phyloP scores from a whole-genome alignment of 2,113 vertebrate genomes.

The Psettodes erumei region DNA sequence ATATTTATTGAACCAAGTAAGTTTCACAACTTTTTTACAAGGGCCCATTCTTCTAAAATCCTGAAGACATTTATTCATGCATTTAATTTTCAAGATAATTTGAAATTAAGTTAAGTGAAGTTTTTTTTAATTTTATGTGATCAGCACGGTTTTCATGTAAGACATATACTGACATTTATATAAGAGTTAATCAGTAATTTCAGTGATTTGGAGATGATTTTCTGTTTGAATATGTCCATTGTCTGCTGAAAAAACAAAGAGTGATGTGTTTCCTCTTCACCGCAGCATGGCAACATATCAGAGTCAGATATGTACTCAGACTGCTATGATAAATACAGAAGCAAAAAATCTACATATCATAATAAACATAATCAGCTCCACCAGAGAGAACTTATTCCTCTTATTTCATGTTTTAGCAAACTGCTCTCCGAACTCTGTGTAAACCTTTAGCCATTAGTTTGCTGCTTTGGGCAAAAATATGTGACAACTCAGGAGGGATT shows the following conservation, averaged over 20 bases:
- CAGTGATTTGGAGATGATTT: background rate
- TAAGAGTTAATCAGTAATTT: too few species aligned
- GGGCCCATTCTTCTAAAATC: too few species aligned
- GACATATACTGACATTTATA: too few species aligned
- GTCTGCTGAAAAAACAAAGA: background rate
- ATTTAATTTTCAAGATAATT: too few species aligned
- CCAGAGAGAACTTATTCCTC: too few species aligned
- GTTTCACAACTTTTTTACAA: too few species aligned
- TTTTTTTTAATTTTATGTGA: too few species aligned
- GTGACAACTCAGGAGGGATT: background rate
- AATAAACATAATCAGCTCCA: background rate
- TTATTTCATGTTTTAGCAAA: background rate
- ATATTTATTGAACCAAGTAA: too few species aligned
- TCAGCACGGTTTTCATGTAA: background rate
- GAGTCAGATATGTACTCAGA: background rate
- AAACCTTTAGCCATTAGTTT: background rate
- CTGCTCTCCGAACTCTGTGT: background rate
- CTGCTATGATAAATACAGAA: background rate
- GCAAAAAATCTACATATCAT: too few species aligned
- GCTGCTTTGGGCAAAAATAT: background rate
- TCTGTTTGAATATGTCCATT: background rate
- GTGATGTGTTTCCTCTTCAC: background rate
- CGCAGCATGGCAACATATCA: background rate
- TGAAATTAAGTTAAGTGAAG: too few species aligned
- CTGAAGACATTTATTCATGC: too few species aligned